These are phyloP conservation scores for Hydrotaea diabolus DNA, from an alignment of 2,888 invertebrate species.

Conservation along the genomic window DNA sequence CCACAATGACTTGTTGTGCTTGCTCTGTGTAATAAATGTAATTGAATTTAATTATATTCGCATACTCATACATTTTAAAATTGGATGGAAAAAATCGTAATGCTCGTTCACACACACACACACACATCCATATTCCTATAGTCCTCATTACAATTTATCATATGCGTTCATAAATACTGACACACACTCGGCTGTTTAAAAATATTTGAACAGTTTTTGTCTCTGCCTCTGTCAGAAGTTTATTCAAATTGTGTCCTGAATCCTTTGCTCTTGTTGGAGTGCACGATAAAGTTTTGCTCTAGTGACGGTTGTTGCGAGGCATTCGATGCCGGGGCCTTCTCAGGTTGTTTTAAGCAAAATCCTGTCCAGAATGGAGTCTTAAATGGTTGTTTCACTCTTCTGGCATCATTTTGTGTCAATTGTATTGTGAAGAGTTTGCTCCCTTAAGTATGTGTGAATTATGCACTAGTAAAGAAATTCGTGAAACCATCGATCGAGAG, in stretches of 20 bases:
- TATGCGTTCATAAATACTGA: not conserved
- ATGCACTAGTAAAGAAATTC: no score
- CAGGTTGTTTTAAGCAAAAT: no score
- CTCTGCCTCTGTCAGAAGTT: slow-evolving; percentile 13
- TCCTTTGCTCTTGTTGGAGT: not conserved
- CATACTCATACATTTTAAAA: not conserved
- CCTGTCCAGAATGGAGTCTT: no score
- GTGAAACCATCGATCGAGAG: no score
- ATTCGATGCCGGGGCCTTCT: no score
- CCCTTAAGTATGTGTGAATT: no score
- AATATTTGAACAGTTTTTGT: slow-evolving; percentile 30
- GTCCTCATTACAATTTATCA: slow-evolving; percentile 38
- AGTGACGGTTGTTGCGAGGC: no score
- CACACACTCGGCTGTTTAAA: not conserved
- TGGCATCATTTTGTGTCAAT: no score
- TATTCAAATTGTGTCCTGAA: slow-evolving; percentile 13
- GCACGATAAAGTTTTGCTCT: not conserved
- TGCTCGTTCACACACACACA: not conserved
- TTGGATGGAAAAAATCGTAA: not conserved
- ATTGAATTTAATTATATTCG: slow-evolving; percentile 34
- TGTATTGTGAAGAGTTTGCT: no score
- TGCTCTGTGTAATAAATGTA: slow-evolving; percentile 16
- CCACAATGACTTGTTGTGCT: not conserved
- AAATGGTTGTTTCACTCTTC: no score
- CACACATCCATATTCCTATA: not conserved